Base-by-base conservation (phyloP, 2,888 invertebrate genomes). In the Melinaea menophilus region DNA sequence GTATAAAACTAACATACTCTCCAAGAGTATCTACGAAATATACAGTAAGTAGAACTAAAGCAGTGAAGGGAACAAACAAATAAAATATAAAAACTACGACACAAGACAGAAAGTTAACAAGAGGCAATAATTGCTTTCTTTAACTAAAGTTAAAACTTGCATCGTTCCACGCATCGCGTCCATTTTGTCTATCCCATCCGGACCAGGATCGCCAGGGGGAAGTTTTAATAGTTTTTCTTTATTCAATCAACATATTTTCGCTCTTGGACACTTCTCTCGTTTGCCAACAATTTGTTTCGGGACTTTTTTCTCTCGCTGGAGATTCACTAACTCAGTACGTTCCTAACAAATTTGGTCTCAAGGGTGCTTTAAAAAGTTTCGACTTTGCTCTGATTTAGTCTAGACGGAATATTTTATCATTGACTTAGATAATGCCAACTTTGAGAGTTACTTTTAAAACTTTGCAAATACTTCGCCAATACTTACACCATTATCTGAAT, bases 211-310 rank as follows among this genome's bases (percentile, higher is more conserved):
- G 81, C 79, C 65, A 78, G 74, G 80, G 75, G 73, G 76, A 89
- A 90, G 82, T 90, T 90, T 88, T 89, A 90, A 88, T 88, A 88
- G 88, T 88, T 88, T 89, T 90, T 84, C 88, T 86, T 88, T 88
- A 88, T 90, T 88, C 88, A 88, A 90, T 90, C 89, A 90, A 88
- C 89, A 89, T 89, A 88, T 88, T 88, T 89, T 88, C 79, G 84
- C 82, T 85, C 81, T 83, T 81, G 84, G 88, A 87, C 88, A 88
- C 87, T 88, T 87, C 81, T 81, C 81, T 79, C 82, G 85, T 85
- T 88, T 85, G 88, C 86, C 81, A 86, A 88, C 87, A 87, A 88
- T 86, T 88, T 87, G 88, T 88, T 88, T 88, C 74, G 84, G 82
- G 78, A 80, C 80, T 85, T 87, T 86, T 88, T 88, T 83, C 78